Evolutionary conservation across 2,888 invertebrate genomes (phyloP), one percentile per base, ranked within the genome.

Genomic region (Lepeophtheirus nordmannii): DNA sequence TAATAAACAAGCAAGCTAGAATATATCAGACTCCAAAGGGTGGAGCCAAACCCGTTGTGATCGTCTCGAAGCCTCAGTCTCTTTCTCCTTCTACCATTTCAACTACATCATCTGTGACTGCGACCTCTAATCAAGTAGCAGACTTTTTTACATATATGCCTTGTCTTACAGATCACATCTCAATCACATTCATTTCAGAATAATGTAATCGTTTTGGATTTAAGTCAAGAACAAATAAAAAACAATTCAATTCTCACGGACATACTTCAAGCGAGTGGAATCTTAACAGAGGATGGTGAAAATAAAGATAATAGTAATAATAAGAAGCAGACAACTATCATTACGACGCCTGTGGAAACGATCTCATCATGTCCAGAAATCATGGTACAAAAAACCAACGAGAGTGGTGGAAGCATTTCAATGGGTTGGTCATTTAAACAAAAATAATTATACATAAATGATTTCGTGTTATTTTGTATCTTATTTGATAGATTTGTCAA

Each of bases 71-170:
- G 10, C 37, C 60, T 14, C n/a, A 14, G 30, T 14, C 37, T 23
- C 67, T 68, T 68, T 58, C 37, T 65, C 67, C 58, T 41, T 17
- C 63, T 22, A 22, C 64, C 17, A 22, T 57, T 22, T 23, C 63
- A 12, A 23, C 64, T 38, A 23, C 67, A 80, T 69, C 78, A 79
- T 69, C 80, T 80, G 72, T 82, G 82, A 60, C 60, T 1, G 37
- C 60, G 10, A 23, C 60, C 10, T 60, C 39, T 30, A 60, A 60
- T 38, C 37, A 60, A 23, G 60, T 38, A n/a, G n/a, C 22, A 17
- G 22, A 30, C 22, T 14, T 57, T 8, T 20, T 23, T 30, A 11
- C 57, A 20, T 14, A 14, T 5, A 7, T 30, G 9, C 17, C 22
- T 11, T 30, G 63, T 9, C 22, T 65, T 20, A 60, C 9, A 46